Evolutionary conservation across 2,113 vertebrate species (phyloP).

Genomic region (Phycodurus eques): DNA sequence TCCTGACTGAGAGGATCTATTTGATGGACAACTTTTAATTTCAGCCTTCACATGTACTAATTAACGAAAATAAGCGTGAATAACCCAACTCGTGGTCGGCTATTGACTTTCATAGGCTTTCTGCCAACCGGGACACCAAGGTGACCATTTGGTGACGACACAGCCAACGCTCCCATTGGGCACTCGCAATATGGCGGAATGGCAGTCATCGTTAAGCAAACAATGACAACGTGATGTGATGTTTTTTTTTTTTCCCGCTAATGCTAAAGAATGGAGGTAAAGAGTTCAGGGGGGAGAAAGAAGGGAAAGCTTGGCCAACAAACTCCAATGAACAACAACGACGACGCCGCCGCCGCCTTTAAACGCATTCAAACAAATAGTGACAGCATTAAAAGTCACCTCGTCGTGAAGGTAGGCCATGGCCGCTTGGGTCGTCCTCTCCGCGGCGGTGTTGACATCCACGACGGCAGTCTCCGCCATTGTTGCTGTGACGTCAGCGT

Average conservation of each 20-base stretch:
- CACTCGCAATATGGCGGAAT: no score
- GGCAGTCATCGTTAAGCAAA: no score
- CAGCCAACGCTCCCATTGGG: no score
- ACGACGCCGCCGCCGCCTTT: background rate
- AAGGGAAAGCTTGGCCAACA: background rate
- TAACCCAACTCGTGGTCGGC: no score
- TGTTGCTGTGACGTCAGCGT: constrained; percentile 3
- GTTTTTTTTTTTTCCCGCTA: background rate
- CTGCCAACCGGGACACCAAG: no score
- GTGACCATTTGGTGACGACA: no score
- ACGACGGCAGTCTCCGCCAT: constrained; percentile 63
- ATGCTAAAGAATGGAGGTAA: background rate
- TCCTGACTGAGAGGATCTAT: no score
- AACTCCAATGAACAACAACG: background rate
- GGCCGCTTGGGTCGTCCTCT: constrained; percentile 28
- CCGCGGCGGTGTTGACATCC: constrained; percentile 44
- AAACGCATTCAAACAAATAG: background rate
- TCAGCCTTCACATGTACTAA: no score
- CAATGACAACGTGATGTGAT: background rate
- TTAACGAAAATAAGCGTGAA: no score
- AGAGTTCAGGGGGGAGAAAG: background rate
- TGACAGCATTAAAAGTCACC: constrained; percentile 30
- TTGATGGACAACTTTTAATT: no score
- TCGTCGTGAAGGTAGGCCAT: constrained; percentile 73
- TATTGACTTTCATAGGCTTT: no score